Base-by-base conservation (phyloP, 2,888 invertebrate species). In the Pheosia tremula region DNA sequence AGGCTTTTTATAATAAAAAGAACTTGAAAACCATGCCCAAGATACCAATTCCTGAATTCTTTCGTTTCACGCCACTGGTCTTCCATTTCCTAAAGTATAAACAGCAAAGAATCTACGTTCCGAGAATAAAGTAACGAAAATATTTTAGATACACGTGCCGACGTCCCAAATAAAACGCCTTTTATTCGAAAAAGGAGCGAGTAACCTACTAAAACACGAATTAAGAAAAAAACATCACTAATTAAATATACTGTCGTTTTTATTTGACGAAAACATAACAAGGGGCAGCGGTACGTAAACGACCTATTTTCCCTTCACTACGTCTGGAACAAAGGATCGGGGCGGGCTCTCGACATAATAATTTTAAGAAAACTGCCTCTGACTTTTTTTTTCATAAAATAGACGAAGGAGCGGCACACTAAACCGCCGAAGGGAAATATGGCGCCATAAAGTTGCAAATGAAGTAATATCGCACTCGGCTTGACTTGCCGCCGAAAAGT, bases 391-490 rank as follows among this genome's bases (percentile, higher is more conserved):
- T 87, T 87, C 83, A 87, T 88, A 89, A 87, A 83, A 85, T 78
- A 83, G 77, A 75, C 72, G 74, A 60, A 67, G 63, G 47, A 75
- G 72, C 76, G 79, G 71, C 68, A 74, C 79, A 79, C 77, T 24
- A 24, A 24, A 24, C 81, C 79, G 81, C 81, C 77, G 79, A 81
- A 82, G 82, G 85, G 85, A 87, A 88, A 84, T 80, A 79, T 81
- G 81, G 75, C 72, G 71, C 80, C 84, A 87, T 90, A 91, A 91
- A 91, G 86, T 91, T 91, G 91, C 89, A 91, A 92, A 91, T 91
- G 89, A 91, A 89, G 90, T 86, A 91, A 89, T 91, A 89, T 84
- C 81, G 82, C 72, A 69, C 81, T 78, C 79, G 75, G 79, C 74
- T 80, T 87, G 87, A 86, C 87, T 88, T 85, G 86, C 85, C 76